Evolutionary conservation across 2,888 invertebrate species (phyloP), one percentile per base, ranked within the genome.

Genomic region (Galerucella pusilla): DNA sequence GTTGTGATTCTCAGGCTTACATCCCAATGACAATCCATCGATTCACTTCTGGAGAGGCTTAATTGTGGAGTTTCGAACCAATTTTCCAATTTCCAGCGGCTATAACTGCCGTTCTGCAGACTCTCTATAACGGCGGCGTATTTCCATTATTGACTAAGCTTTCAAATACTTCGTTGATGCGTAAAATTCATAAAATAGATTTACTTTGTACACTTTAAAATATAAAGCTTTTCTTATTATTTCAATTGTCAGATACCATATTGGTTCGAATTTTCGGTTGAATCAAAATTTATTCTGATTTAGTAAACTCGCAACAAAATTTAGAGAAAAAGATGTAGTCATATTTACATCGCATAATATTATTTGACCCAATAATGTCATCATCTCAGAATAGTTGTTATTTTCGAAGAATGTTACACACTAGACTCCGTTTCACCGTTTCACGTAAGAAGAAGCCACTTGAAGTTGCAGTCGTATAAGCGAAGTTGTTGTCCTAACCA

Each of bases 21-120:
- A 80, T 81, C 75, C 83, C 84, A 84, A 84, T 84, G 84, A 84
- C 84, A 85, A 84, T 84, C 84, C 84, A 84, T 84, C 80, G 85
- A 83, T 84, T 83, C 82, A 82, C 83, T 85, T 83, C 83, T 83
- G 81, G 80, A 80, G 75, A 82, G 83, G 83, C 84, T 85, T 83
- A 80, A 75, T 78, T 75, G 67, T 42, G 78, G 81, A 80, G 69
- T 69, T 74, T 78, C 79, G 75, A 77, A 79, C 78, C 79, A 81
- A 66, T 82, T 81, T 80, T 71, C 81, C 81, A 75, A 80, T 80
- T 83, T 78, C 77, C 80, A 79, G 74, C 77, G 73, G 59, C 74
- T 69, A 69, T 68, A 70, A 69, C 69, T 65, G 65, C 52, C 70
- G 63, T 59, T 28, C 54, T 63, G 52, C 52, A 64, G 16, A n/a